A percentile compares a stretch with the other conserved stretches of the same genome.
Evolutionary conservation across 92 coral and sea anemone genomes (phyloP).

Genomic region (Epizoanthus ramosus): DNA sequence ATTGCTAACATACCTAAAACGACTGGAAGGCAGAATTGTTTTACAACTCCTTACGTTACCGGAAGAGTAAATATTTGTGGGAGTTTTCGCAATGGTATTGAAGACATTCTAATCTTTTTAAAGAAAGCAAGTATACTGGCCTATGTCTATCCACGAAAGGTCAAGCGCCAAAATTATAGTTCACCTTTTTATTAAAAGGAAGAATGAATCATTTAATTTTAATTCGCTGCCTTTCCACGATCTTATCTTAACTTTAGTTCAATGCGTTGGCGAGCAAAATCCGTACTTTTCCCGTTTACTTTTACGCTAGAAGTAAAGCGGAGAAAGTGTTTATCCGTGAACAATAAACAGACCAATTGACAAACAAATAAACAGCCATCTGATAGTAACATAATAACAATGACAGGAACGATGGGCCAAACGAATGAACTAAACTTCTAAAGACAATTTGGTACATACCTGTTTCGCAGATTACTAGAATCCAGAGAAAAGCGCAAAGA

Average conservation of each 20-base stretch:
- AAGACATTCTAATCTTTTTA: too few relatives aligned
- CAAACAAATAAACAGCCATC: background rate
- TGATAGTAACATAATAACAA: background rate
- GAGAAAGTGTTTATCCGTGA: too few relatives aligned
- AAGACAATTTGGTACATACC: background rate
- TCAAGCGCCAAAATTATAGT: background rate
- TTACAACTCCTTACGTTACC: too few relatives aligned
- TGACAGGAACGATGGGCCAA: background rate
- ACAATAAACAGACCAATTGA: too few relatives aligned
- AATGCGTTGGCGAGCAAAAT: background rate
- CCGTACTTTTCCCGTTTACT: background rate
- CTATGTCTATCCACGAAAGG: constrained; percentile 9
- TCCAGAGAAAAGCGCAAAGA: background rate
- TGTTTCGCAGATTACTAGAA: background rate
- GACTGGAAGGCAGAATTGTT: too few relatives aligned
- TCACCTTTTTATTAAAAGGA: background rate
- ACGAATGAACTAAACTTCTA: background rate
- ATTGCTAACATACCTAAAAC: too few relatives aligned
- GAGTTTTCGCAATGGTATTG: too few relatives aligned
- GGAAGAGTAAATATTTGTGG: too few relatives aligned
- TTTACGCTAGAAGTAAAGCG: background rate
- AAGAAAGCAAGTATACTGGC: background rate
- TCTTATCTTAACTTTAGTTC: background rate
- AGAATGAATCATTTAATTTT: background rate
- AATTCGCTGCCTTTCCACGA: background rate